These are phyloP conservation scores for Mamestra configurata DNA, from an alignment of 1,140 invertebrate species.

Conservation along the genomic window DNA sequence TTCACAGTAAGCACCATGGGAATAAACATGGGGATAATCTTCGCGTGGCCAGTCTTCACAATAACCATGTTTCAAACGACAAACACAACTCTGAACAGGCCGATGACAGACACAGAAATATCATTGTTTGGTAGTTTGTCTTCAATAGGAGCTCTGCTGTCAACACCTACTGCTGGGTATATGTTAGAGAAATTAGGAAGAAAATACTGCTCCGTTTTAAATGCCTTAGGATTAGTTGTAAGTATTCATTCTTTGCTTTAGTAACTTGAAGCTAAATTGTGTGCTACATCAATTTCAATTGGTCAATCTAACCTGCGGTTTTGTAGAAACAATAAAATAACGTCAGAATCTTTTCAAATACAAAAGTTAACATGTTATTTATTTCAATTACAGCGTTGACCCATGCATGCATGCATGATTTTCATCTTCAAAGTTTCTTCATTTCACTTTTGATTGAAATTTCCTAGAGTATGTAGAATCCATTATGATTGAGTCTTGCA, in stretches of 20 bases:
- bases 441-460: too few relatives aligned
- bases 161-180: constrained; percentile 64
- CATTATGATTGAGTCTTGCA: too few relatives aligned
- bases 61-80: constrained; percentile 67
- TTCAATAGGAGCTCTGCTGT: constrained; percentile 66
- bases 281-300: too few relatives aligned
- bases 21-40: constrained; percentile 67
- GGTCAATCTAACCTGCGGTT: too few relatives aligned
- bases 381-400: too few relatives aligned
- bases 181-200: constrained; percentile 71
- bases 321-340: too few relatives aligned
- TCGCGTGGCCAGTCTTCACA: constrained; percentile 75
- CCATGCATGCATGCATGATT: too few relatives aligned
- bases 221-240: constrained; percentile 43
- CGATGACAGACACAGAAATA: constrained; percentile 71
- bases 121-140: constrained; percentile 71
- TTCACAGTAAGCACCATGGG: constrained; percentile 74
- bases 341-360: too few relatives aligned
- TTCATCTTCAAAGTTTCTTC: too few relatives aligned
- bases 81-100: constrained; percentile 70
- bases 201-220: constrained; percentile 65
- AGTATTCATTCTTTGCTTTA: background rate
- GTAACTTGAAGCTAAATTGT: too few relatives aligned
- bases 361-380: too few relatives aligned
- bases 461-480: too few relatives aligned